Base-by-base conservation (phyloP, 2,888 invertebrate genomes). In the Harpalus rufipes region DNA sequence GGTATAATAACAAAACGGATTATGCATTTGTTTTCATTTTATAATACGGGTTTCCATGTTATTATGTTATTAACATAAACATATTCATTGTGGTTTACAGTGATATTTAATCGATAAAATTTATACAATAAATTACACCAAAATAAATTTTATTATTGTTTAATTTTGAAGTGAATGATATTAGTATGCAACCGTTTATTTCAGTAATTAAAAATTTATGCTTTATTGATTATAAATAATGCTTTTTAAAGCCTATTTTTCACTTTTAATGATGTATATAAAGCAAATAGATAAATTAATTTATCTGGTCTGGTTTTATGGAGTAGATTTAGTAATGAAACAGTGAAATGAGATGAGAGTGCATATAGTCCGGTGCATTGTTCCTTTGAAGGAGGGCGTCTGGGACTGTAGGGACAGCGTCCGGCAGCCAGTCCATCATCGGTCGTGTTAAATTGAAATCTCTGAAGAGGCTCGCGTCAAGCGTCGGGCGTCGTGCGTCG, bases 371-470 rank as follows among this genome's bases (percentile, higher is more conserved):
- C 10, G n/a, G 59, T 59, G 59, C 59, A 59, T 59, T 16, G 18
- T 16, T 59, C 1, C 10, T 7, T 7, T 14, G 59, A 59, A 59
- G 18, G 14, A 59, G 59, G 14, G 10, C n/a, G 59, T 59, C n/a
- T 32, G 16, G 44, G 56, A 32, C 32, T 59, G 51, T 18, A 25
- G 39, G 21, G 78, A 18, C n/a, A 81, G 85, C 21, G 21, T 3
- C 21, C 21, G 21, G 21, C 21, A 21, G 21, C 85, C 86, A 68
- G 86, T 86, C 86, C 86, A 86, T 89, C 89, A 89, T 89, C 89
- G 89, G 89, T 56, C 88, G 89, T 89, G 89, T 89, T 89, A 91
- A 90, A 91, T 90, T 90, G 90, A 90, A 91, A 90, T 90, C 90
- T 91, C 90, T 90, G 89, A 89, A 89, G 89, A 88, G 88, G 88